A percentile compares a stretch with the other conserved stretches of the same genome.
Evolutionary conservation across 2,888 invertebrate species (phyloP).

Genomic region (Noctua janthina): DNA sequence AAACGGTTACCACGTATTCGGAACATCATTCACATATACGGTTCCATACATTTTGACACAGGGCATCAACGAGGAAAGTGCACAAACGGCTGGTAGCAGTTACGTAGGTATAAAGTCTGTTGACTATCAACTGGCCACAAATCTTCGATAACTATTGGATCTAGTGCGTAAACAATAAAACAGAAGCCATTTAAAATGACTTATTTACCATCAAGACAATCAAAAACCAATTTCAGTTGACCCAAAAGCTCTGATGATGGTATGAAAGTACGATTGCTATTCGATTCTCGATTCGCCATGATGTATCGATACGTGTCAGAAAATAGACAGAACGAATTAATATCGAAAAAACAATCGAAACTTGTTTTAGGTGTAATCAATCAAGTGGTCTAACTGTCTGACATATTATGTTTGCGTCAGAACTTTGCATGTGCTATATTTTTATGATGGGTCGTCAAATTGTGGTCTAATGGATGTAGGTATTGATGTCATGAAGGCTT

Average conservation of each 20-base stretch:
- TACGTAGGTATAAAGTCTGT: background rate
- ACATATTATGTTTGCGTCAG: constrained; percentile 52
- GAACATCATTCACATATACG: too few relatives aligned
- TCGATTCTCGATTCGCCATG: constrained; percentile 34
- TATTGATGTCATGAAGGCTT: constrained; percentile 15
- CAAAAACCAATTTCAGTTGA: constrained; percentile 53
- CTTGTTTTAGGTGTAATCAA: constrained; percentile 61
- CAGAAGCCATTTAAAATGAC: constrained; percentile 13
- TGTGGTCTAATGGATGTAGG: constrained; percentile 18
- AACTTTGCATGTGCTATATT: constrained; percentile 47
- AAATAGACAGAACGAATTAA: constrained; percentile 51
- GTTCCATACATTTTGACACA: too few relatives aligned
- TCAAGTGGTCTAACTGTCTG: constrained; percentile 51
- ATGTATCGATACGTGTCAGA: constrained; percentile 44
- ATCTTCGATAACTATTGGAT: background rate
- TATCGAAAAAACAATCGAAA: constrained; percentile 57
- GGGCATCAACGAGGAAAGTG: background rate
- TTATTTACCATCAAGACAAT: constrained; percentile 36
- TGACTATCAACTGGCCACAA: background rate
- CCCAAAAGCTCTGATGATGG: constrained; percentile 52
- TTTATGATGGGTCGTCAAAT: constrained; percentile 57
- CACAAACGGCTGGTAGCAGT: background rate
- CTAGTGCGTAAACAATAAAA: background rate
- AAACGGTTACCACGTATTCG: too few relatives aligned
- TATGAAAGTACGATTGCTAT: constrained; percentile 29